These are phyloP conservation scores for Drosophila ogumai DNA, from an alignment of 1,140 invertebrate species.

Conservation along the genomic window DNA sequence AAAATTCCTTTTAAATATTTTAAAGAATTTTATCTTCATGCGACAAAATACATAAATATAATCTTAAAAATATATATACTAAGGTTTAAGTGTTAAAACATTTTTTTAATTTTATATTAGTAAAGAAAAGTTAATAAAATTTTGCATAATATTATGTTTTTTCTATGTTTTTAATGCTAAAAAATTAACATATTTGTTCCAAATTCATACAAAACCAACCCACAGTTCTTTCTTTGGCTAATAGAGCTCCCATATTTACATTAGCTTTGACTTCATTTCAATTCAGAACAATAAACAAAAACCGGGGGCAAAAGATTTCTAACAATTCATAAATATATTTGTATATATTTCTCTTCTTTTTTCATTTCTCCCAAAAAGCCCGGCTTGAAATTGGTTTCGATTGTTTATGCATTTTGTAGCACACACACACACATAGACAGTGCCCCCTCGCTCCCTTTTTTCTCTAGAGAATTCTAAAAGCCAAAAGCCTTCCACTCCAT, in stretches of 20 bases:
- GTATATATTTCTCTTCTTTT: conserved; percentile 31
- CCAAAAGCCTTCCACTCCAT: conserved; percentile 73
- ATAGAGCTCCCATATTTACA: conserved; percentile 66
- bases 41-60: no score
- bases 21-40: no score
- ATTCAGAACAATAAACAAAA: conserved; percentile 71
- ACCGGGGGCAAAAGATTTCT: conserved; percentile 65
- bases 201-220: not conserved
- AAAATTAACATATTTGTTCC: not conserved
- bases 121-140: no score
- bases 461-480: conserved; percentile 52
- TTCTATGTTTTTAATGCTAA: not conserved
- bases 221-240: conserved; percentile 52
- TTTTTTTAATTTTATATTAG: no score
- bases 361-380: conserved; percentile 44
- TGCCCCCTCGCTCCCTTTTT: not conserved
- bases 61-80: not conserved
- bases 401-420: conserved; percentile 81
- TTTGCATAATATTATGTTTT: no score
- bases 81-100: no score
- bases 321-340: conserved; percentile 50
- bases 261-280: conserved; percentile 52
- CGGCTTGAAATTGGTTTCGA: conserved; percentile 72
- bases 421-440: conserved; percentile 46
- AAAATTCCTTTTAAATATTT: no score